Percentiles rank a stretch among this genome's conserved stretches.
Conservation (phyloP, 1,140 invertebrate genomes). For the Drepana arcuata region DNA sequence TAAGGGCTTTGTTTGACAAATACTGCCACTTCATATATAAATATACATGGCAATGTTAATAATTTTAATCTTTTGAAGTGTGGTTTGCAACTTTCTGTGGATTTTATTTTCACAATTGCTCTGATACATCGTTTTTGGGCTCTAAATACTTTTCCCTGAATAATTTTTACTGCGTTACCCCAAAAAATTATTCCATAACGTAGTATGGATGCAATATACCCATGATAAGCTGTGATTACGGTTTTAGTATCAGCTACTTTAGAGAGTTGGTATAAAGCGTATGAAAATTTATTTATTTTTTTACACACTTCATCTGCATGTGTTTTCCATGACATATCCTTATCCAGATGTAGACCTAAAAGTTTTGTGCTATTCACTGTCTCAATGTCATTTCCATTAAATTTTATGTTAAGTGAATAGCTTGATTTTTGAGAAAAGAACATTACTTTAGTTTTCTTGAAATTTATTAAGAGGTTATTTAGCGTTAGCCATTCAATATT, state of each 20-base stretch:
- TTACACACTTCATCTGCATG: slow-evolving; percentile 4
- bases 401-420: not conserved
- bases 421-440: slow-evolving; percentile 1
- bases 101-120: not conserved
- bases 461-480: too few relatives aligned
- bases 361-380: not conserved
- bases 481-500: too few relatives aligned
- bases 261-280: slow-evolving; percentile 4
- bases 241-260: slow-evolving; percentile 1
- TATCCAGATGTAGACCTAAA: slow-evolving; percentile 4
- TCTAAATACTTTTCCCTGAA: too few relatives aligned
- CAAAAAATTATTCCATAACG: slow-evolving; percentile 6
- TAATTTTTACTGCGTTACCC: too few relatives aligned
- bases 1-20: too few relatives aligned
- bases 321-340: slow-evolving; percentile 4
- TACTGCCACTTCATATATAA: not conserved
- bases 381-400: not conserved
- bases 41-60: not conserved
- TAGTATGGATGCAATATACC: slow-evolving; percentile 1
- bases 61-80: slow-evolving; percentile 4
- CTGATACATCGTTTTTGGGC: slow-evolving; percentile 1
- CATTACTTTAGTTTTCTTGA: slow-evolving; percentile 7
- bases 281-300: slow-evolving; percentile 6
- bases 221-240: slow-evolving; percentile 6
- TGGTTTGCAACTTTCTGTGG: slow-evolving; percentile 1